phyloP scores from a whole-genome alignment of 2,888 invertebrate species.

The Dynastes grantii region DNA sequence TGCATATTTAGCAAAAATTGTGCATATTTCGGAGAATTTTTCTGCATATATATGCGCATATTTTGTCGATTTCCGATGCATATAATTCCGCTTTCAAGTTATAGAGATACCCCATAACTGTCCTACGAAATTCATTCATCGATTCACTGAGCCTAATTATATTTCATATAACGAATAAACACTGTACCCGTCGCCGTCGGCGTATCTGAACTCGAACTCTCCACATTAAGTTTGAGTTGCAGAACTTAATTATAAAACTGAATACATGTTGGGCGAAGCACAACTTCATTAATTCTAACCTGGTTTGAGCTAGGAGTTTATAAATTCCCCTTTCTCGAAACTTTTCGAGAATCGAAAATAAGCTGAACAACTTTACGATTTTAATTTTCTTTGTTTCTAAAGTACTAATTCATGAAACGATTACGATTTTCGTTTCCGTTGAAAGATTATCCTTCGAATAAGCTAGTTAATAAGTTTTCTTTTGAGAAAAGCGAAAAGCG shows the following conservation, averaged over 20 bases:
- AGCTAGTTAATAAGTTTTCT: not conserved
- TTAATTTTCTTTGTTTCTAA: not conserved
- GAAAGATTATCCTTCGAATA: not conserved
- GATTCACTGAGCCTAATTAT: conserved; percentile 3
- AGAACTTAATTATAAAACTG: conserved; percentile 27
- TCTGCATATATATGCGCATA: too few relatives aligned
- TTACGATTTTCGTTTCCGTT: too few relatives aligned
- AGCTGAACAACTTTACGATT: not conserved
- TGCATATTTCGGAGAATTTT: too few relatives aligned
- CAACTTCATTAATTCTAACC: conserved; percentile 24
- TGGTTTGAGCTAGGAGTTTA: conserved; percentile 1
- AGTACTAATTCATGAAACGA: too few relatives aligned
- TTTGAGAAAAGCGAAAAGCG: too few relatives aligned
- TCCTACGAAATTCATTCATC: not conserved
- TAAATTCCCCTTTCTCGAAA: conserved; percentile 20
- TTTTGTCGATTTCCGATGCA: too few relatives aligned
- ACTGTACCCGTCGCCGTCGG: not conserved
- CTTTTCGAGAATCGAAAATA: conserved; percentile 12
- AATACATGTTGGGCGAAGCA: conserved; percentile 4
- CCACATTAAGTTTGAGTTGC: conserved; percentile 11
- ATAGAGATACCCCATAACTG: too few relatives aligned
- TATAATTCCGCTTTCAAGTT: too few relatives aligned
- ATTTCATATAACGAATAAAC: conserved; percentile 15
- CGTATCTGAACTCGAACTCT: conserved; percentile 4
- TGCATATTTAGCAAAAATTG: too few relatives aligned